phyloP scores from a whole-genome alignment of 2,888 invertebrate species.

The Megastigmus dorsalis region DNA sequence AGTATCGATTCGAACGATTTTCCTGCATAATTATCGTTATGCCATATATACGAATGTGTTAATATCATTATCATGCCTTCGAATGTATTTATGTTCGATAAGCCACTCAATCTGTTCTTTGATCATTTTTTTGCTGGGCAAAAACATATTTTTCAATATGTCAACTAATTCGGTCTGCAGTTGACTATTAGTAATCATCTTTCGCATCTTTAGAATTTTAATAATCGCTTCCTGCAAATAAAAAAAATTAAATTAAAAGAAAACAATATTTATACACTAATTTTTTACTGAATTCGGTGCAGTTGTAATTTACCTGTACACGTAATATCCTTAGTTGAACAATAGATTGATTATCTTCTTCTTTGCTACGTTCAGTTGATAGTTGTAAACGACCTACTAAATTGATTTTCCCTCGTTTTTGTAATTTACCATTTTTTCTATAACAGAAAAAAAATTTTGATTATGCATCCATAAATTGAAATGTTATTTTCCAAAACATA shows the following conservation, averaged over 20 bases:
- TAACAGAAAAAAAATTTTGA: slow-evolving; percentile 33
- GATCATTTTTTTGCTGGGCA: slow-evolving; percentile 99
- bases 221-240: slow-evolving; percentile 94
- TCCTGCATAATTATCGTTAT: slow-evolving; percentile 74
- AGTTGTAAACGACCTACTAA: slow-evolving; percentile 96
- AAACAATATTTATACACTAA: neutral
- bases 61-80: slow-evolving; percentile 96
- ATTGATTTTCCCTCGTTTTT: slow-evolving; percentile 96
- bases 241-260: neutral
- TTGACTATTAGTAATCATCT: slow-evolving; percentile 93
- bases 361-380: slow-evolving; percentile 94
- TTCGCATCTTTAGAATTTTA: slow-evolving; percentile 99
- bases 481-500: neutral
- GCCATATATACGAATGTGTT: slow-evolving; percentile 99
- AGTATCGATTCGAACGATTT: slow-evolving; percentile 48
- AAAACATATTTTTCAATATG: slow-evolving; percentile 99
- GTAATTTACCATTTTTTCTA: slow-evolving; percentile 95
- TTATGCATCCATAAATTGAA: neutral
- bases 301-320: slow-evolving; percentile 79
- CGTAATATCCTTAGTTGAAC: slow-evolving; percentile 96
- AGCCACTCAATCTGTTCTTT: slow-evolving; percentile 99
- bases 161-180: slow-evolving; percentile 98
- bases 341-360: slow-evolving; percentile 99
- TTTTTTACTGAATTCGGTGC: too few relatives aligned
- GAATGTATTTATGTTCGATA: slow-evolving; percentile 98